Conservation (phyloP, 2,797 vertebrate genomes). For the Chiropotes sagulatus region DNA sequence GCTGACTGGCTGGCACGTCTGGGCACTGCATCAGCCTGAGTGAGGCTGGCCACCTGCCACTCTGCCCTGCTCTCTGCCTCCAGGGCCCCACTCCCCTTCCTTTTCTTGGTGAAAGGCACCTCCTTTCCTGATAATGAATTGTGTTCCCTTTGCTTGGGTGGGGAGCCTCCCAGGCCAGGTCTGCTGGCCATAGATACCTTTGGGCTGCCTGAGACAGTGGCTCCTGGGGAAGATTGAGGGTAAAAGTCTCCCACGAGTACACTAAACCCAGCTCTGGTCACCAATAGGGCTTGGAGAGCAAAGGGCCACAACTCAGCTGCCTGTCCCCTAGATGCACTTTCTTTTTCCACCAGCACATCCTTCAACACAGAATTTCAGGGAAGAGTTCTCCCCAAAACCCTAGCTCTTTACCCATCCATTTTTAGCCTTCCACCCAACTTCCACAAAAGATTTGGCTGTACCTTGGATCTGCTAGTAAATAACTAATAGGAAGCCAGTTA, state of each 20-base stretch:
- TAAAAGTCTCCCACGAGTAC: background rate
- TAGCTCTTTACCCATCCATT: slow-evolving; percentile 10
- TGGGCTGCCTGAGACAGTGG: background rate
- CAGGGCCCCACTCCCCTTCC: slow-evolving; percentile 35
- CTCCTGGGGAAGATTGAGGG: background rate
- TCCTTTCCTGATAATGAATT: slow-evolving; percentile 54
- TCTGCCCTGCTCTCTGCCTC: slow-evolving; percentile 61
- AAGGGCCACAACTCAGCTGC: background rate
- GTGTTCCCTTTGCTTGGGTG: slow-evolving; percentile 33
- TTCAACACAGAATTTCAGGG: background rate
- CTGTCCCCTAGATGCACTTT: background rate
- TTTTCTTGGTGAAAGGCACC: slow-evolving; percentile 63
- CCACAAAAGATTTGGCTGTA: slow-evolving; percentile 66
- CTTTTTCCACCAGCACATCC: slow-evolving; percentile 25
- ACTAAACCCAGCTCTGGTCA: slow-evolving; percentile 12
- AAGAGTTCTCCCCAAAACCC: background rate
- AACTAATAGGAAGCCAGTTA: slow-evolving; percentile 57
- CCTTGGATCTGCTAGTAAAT: slow-evolving; percentile 62
- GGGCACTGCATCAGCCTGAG: slow-evolving; percentile 82
- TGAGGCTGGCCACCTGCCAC: slow-evolving; percentile 53
- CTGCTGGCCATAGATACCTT: background rate
- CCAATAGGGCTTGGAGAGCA: slow-evolving; percentile 8
- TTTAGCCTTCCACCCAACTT: slow-evolving; percentile 38
- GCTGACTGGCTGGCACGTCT: slow-evolving; percentile 86
- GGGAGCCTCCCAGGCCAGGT: slow-evolving; percentile 19